Evolutionary conservation across 2,797 vertebrate genomes (phyloP).

Genomic region (Tokudaia tokunoshimensis): DNA sequence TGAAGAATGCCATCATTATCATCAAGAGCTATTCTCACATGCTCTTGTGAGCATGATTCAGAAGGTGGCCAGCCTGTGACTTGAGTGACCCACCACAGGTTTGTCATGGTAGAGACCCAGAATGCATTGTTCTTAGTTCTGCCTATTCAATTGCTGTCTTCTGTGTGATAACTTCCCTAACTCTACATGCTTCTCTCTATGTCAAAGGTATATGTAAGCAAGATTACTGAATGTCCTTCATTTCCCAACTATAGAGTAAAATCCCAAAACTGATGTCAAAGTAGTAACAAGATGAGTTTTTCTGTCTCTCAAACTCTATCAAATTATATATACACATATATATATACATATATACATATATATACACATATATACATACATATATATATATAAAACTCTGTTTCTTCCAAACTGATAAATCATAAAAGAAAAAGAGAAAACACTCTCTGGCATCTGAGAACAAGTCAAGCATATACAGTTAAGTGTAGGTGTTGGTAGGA

Average conservation of each 20-base stretch:
- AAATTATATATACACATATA: neutral
- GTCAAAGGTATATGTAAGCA: neutral
- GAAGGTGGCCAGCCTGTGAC: neutral
- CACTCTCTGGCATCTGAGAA: neutral
- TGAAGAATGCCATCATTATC: neutral
- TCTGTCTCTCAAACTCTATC: neutral
- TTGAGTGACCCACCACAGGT: neutral
- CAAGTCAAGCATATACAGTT: neutral
- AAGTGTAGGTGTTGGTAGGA: neutral
- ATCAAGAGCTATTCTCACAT: neutral
- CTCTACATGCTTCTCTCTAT: neutral
- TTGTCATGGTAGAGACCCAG: neutral
- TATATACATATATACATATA: neutral
- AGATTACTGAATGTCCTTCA: neutral
- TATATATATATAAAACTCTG: neutral
- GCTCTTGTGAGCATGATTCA: neutral
- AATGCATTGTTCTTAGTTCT: neutral
- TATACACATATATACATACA: neutral
- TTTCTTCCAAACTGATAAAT: neutral
- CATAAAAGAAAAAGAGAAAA: neutral
- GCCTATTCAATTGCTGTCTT: neutral
- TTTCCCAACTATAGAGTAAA: neutral
- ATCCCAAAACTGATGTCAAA: neutral
- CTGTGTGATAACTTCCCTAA: neutral
- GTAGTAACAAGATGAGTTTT: neutral